Base-by-base conservation (phyloP, 2,888 invertebrate genomes). In the Argyresthia goedartella region DNA sequence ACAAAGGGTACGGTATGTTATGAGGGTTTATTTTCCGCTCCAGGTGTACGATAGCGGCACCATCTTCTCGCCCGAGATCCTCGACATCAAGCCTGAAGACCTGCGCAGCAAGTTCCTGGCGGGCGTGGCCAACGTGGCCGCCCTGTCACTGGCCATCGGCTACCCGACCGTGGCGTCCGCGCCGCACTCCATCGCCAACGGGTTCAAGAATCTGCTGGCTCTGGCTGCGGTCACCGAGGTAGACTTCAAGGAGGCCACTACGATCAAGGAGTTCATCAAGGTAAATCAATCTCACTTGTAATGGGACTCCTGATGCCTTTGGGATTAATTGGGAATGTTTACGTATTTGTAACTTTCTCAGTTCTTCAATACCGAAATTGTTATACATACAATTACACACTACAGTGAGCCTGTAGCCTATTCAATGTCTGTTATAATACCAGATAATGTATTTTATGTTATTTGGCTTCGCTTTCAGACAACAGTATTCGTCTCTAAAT, bases 51-150 rank as follows among this genome's bases (percentile, higher is more conserved):
- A 99, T 79, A 97, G 97, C 58, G 99, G 99, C 54, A 98, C 98
- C 62, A 94, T 98, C 71, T 99, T 99, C 80, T 94, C 96, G 14
- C 99, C 99, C 1, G 94, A 93, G 61, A 97, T 99, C 69, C 89
- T 99, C 69, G 99, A 99, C 88, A 99, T 99, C 85, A 98, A 97
- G 71, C 95, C 97, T 9, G 98, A 98, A 73, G 99, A 99, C 81
- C 89, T 99, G 54, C 91, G 95, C 52, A 91, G 90, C 59, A 94
- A 93, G 73, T 98, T 99, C 90, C 87, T 96, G 89, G 91, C 91
- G 82, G 99, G 99, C 62, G 97, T 99, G 48, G 93, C 95, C 60
- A 97, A 98, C 68, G 90, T 99, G 69, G 99, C 99, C 44, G 90
- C 97, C 6, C 91, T 99, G 25, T 99, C 96, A 71, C 90, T 99